Evolutionary conservation across 1,140 invertebrate species (phyloP), one percentile per base, ranked within the genome.

Genomic region (Stegodyphus mimosarum): DNA sequence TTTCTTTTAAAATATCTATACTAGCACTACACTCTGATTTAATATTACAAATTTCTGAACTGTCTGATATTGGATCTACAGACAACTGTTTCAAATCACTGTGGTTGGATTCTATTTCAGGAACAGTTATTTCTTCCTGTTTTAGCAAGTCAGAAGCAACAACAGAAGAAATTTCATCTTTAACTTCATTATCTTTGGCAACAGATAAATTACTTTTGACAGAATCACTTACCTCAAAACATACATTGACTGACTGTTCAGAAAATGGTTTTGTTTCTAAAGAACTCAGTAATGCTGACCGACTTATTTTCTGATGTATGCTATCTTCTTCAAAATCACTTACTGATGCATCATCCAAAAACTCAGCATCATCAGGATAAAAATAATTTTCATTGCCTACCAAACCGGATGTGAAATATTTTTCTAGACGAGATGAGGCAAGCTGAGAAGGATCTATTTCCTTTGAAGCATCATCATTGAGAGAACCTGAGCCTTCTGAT

Each of bases 391-490:
- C 66, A 69, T 79, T 70, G 51, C 75, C 86, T 0, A 87, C 72
- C 5, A 87, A 49, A 17, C 86, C 86, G 18, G 80, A 83, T 2
- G 96, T 90, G 90, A 97, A 97, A 90, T 98, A 97, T 89, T 97
- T 97, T 90, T 98, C 96, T 51, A 97, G 89, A n/a, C 96, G 92
- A 0, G 95, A 96, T 0, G 95, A 95, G 71, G 95, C 95, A 67
- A 96, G 88, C 51, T 96, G 95, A n/a, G 93, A 93, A 9, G 92
- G 92, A 73, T 81, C 78, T 13, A 77, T 51, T 88, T 93, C 93
- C 72, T 89, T 87, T 18, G 88, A 79, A 5, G 87, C 88, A 50
- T 88, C 88, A 50, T 88, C 87, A 10, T 60, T 33, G 50, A 69
- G 7, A n/a, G 77, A 75, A 93, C 2, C 92, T 15, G 86, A 83